A percentile compares a stretch with the other conserved stretches of the same genome.
Evolutionary conservation across 2,113 vertebrate genomes (phyloP).

Genomic region (Otocyon megalotis): DNA sequence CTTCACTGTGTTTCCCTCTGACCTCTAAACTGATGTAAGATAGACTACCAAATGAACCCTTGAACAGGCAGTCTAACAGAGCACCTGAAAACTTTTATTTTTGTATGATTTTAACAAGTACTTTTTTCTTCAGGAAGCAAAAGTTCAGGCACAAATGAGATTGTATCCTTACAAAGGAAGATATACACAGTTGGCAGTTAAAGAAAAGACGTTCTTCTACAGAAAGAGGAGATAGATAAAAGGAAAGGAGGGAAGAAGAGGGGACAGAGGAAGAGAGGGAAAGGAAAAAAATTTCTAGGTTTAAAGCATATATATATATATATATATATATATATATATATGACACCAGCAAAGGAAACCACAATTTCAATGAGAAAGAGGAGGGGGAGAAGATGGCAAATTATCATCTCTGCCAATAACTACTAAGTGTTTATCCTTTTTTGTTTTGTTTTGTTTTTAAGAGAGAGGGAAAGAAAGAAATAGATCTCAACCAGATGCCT

Average conservation of each 20-base stretch:
- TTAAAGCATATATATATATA: constrained; percentile 72
- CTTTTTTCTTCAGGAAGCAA: constrained; percentile 40
- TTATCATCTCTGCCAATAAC: constrained; percentile 58
- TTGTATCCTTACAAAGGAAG: constrained; percentile 52
- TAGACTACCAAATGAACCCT: constrained; percentile 3
- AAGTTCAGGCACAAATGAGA: constrained; percentile 57
- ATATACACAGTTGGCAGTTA: neutral
- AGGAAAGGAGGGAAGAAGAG: neutral
- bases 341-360: constrained; percentile 52
- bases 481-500: constrained; percentile 19
- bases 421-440: constrained; percentile 59
- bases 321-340: constrained; percentile 66
- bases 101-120: constrained; percentile 65
- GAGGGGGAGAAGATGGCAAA: neutral
- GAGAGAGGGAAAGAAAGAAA: constrained; percentile 70
- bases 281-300: constrained; percentile 21
- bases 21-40: constrained; percentile 38
- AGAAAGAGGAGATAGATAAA: neutral
- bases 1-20: constrained; percentile 48
- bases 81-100: constrained; percentile 56
- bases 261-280: neutral
- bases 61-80: constrained; percentile 45
- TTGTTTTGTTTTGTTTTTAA: neutral
- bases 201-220: constrained; percentile 4
- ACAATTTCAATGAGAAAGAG: constrained; percentile 51